These are phyloP conservation scores for Lycodopsis pacificus DNA, from an alignment of 2,797 vertebrate species.

Conservation along the genomic window DNA sequence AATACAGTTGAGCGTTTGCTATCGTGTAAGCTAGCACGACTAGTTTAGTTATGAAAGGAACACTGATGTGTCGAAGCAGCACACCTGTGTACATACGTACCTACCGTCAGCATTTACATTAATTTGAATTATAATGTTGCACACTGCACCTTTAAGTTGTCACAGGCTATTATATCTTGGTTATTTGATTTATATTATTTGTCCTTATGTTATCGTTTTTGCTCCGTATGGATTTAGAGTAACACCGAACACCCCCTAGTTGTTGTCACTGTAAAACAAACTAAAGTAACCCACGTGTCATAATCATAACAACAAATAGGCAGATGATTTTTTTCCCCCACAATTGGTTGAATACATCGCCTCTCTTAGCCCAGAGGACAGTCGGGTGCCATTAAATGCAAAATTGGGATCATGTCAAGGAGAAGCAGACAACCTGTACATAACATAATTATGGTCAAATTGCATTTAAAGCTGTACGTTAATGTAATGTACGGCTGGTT, in stretches of 20 bases:
- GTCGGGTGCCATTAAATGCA: background rate
- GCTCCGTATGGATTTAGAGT: background rate
- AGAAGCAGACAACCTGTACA: slow-evolving; percentile 16
- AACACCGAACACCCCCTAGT: background rate
- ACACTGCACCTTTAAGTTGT: background rate
- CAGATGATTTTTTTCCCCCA: background rate
- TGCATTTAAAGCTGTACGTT: background rate
- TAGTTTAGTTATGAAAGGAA: background rate
- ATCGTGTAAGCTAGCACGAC: background rate
- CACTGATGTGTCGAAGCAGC: background rate
- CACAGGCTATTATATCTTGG: background rate
- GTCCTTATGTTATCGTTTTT: background rate
- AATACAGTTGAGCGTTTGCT: background rate
- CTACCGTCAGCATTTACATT: background rate
- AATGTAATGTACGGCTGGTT: no score
- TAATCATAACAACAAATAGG: background rate
- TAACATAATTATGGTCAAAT: background rate
- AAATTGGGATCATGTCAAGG: slow-evolving; percentile 6
- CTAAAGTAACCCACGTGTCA: background rate
- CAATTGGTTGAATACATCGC: slow-evolving; percentile 26
- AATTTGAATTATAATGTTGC: background rate
- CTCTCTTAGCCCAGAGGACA: slow-evolving; percentile 15
- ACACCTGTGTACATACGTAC: background rate
- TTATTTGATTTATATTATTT: background rate
- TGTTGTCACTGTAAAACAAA: slow-evolving; percentile 22